These are phyloP conservation scores for Ranitomeya imitator DNA, from an alignment of 2,113 vertebrate genomes.

Conservation along the genomic window DNA sequence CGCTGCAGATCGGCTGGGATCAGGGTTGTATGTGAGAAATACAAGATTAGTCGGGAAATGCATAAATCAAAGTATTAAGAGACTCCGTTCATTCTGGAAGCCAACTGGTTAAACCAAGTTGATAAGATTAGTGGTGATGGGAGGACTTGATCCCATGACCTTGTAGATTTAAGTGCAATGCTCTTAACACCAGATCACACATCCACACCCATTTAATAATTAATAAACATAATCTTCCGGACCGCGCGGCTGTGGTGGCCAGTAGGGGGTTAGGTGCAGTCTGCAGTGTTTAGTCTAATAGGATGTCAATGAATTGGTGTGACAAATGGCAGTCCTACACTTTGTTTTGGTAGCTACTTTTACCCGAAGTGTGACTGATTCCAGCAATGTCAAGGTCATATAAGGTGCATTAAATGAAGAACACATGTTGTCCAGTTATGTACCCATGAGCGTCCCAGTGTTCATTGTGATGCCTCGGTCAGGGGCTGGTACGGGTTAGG, in stretches of 20 bases:
- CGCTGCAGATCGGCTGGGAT: neutral
- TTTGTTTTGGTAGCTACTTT: neutral
- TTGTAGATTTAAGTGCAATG: slow-evolving; percentile 33
- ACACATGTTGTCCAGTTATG: slow-evolving; percentile 32
- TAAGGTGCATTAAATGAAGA: slow-evolving; percentile 42
- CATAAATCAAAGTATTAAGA: neutral
- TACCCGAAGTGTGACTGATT: slow-evolving; percentile 24
- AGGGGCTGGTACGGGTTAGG: neutral
- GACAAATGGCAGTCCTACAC: neutral
- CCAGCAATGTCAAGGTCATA: slow-evolving; percentile 50
- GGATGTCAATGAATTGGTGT: neutral
- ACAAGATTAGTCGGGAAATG: neutral
- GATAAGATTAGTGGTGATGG: slow-evolving; percentile 25
- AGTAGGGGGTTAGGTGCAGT: neutral
- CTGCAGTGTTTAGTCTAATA: neutral
- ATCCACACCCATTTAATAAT: slow-evolving; percentile 50
- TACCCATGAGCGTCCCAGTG: neutral
- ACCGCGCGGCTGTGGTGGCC: neutral
- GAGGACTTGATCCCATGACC: slow-evolving; percentile 46
- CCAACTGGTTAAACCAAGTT: slow-evolving; percentile 19
- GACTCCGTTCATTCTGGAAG: neutral
- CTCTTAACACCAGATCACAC: slow-evolving; percentile 45
- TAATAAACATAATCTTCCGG: slow-evolving; percentile 32
- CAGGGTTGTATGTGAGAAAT: neutral
- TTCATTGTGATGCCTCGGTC: neutral